These are phyloP conservation scores for Pocillopora meandrina DNA, from an alignment of 92 coral and sea anemone genomes.

Conservation along the genomic window DNA sequence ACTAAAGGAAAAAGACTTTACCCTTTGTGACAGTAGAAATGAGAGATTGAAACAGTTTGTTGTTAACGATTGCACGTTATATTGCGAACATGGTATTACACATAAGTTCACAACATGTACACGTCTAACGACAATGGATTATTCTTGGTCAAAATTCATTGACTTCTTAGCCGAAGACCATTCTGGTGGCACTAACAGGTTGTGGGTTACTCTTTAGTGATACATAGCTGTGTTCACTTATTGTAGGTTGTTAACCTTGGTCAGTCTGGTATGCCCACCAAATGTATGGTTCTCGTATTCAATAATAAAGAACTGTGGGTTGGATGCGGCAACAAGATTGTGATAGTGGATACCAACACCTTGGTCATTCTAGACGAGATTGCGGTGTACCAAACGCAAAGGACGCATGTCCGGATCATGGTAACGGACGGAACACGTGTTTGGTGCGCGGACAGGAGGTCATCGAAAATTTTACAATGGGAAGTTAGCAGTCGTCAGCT, in stretches of 20 bases:
- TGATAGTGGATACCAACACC: slow-evolving; percentile 69
- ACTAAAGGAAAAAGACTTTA: too few relatives aligned
- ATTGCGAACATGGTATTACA: too few relatives aligned
- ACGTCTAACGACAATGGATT: too few relatives aligned
- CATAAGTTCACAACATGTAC: too few relatives aligned
- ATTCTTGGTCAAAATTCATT: too few relatives aligned
- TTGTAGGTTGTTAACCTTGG: slow-evolving; percentile 72
- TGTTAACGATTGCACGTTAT: too few relatives aligned
- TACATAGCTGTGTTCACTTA: not conserved
- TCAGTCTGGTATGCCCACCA: slow-evolving; percentile 85
- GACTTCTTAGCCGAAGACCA: too few relatives aligned
- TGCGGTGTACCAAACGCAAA: slow-evolving; percentile 77
- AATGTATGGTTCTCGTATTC: slow-evolving; percentile 78
- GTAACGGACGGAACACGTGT: slow-evolving; percentile 82
- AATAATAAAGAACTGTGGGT: slow-evolving; percentile 86
- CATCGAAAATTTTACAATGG: slow-evolving; percentile 88
- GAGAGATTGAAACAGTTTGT: too few relatives aligned
- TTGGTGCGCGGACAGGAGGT: slow-evolving; percentile 89
- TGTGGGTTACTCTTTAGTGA: too few relatives aligned
- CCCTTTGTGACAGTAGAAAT: too few relatives aligned
- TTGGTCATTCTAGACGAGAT: slow-evolving; percentile 75
- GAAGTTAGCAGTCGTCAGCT: slow-evolving; percentile 74
- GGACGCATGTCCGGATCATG: slow-evolving; percentile 90
- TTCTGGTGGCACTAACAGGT: too few relatives aligned
- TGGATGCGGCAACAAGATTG: slow-evolving; percentile 88